Evolutionary conservation across 2,797 vertebrate species (phyloP).

Genomic region (Tarsius wallacei): DNA sequence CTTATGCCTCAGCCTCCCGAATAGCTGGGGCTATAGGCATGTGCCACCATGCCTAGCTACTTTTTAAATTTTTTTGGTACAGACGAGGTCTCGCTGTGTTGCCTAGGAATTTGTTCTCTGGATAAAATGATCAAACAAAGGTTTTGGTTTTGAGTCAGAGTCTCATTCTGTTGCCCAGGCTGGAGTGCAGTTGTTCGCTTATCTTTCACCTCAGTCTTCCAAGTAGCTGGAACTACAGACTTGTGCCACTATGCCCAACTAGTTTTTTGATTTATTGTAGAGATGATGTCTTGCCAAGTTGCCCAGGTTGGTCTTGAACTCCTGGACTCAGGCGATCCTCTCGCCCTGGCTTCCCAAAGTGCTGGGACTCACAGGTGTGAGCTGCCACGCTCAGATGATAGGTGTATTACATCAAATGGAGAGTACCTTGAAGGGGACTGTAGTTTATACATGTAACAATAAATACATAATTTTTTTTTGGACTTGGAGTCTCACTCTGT

Average conservation of each 20-base stretch:
- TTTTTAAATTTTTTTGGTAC: neutral
- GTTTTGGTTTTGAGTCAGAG: too few relatives aligned
- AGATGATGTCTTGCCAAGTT: neutral
- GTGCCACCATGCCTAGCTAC: neutral
- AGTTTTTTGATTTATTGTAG: neutral
- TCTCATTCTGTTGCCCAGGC: neutral
- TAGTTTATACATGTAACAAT: too few relatives aligned
- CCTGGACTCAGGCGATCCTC: neutral
- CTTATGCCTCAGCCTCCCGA: neutral
- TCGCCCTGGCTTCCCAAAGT: neutral
- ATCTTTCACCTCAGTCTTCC: too few relatives aligned
- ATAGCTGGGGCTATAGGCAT: neutral
- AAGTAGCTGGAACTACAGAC: neutral
- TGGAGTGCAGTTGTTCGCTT: neutral
- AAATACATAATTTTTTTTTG: neutral
- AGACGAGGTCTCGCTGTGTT: neutral
- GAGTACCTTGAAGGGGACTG: too few relatives aligned
- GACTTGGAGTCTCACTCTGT: neutral
- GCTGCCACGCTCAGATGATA: neutral
- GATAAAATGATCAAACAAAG: too few relatives aligned
- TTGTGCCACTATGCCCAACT: neutral
- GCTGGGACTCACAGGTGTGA: neutral
- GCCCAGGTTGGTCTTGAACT: neutral
- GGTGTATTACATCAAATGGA: too few relatives aligned
- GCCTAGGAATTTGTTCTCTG: too few relatives aligned